These are phyloP conservation scores for Clarias platycephalus DNA, from an alignment of 2,797 vertebrate species.

Conservation along the genomic window DNA sequence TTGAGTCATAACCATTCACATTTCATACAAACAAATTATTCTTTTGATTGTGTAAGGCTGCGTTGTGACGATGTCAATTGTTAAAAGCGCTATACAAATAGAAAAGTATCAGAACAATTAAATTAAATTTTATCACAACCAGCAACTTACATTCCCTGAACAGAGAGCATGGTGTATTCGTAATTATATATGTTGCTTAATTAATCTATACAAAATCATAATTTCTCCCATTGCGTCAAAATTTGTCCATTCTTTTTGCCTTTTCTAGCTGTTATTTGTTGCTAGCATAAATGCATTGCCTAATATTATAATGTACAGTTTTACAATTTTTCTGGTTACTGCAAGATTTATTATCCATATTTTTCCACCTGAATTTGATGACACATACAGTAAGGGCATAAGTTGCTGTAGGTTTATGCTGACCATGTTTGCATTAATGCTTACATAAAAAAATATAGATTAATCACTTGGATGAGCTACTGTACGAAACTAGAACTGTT, in stretches of 20 bases:
- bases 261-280: background rate
- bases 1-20: no score
- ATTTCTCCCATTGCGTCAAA: background rate
- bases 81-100: no score
- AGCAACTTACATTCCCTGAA: no score
- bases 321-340: background rate
- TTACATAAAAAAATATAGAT: slow-evolving; percentile 66
- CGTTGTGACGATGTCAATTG: no score
- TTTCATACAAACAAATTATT: no score
- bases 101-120: no score
- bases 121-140: no score
- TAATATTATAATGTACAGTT: background rate
- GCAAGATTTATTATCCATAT: slow-evolving; percentile 44
- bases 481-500: background rate
- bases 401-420: slow-evolving; percentile 54
- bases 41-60: no score
- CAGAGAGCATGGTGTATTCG: no score
- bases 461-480: slow-evolving; percentile 60
- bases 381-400: slow-evolving; percentile 49
- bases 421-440: slow-evolving; percentile 60
- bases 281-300: background rate
- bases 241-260: background rate
- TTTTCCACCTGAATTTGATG: slow-evolving; percentile 53
- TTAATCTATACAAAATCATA: background rate
- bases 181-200: background rate